Evolutionary conservation across 2,888 invertebrate species (phyloP), one percentile per base, ranked within the genome.

Genomic region (Sphecodes monilicornis): DNA sequence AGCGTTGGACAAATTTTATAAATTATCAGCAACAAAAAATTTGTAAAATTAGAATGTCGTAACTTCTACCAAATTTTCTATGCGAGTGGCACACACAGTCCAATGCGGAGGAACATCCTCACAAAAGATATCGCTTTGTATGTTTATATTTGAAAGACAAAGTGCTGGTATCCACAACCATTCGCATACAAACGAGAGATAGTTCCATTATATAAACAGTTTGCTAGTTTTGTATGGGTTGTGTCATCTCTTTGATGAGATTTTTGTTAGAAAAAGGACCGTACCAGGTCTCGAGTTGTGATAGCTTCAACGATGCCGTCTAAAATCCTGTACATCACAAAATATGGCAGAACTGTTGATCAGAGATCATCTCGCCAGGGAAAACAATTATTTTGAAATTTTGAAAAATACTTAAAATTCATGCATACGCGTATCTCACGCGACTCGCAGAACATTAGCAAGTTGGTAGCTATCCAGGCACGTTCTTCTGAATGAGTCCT

Each of bases 391-490:
- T 46, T 43, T 22, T 5, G 16, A 46, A 32, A 76, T 76, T 66
- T 66, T 36, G 32, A 46, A 46, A 68, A 68, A 46, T 60, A 8
- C 22, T 46, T 46, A 16, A n/a, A 22, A 36, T 13, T 11, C 46
- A n/a, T 86, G 79, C 74, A 79, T 82, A 83, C 80, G 80, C 76
- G 87, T 85, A 85, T 82, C 80, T 87, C 80, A 77, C 74, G 69
- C 75, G 66, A 54, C 86, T 82, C 79, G 84, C 78, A 80, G 92
- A 88, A 91, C 92, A 92, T 93, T 92, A 92, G 92, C 91, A 90
- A 92, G 90, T 93, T 91, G 93, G 92, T 92, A 87, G 90, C 86
- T 86, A 88, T 91, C 92, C 91, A 92, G 92, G 86, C 93, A 92
- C 90, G 91, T 91, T 91, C 92, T 90, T 88, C 86, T 85, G 88